phyloP scores from a whole-genome alignment of 2,888 invertebrate genomes.

The Rhingia rostrata region DNA sequence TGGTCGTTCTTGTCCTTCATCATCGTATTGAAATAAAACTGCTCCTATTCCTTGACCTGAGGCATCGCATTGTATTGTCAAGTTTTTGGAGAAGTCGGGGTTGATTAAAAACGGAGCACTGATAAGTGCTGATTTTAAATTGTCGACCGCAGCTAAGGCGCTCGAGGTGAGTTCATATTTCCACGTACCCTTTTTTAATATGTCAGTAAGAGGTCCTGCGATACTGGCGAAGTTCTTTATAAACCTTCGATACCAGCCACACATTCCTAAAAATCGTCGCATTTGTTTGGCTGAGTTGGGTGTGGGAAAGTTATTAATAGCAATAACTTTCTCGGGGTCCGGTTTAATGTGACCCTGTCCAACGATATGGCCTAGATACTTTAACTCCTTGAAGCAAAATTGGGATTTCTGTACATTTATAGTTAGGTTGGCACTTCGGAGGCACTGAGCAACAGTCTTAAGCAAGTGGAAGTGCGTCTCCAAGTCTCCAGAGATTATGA shows the following conservation, averaged over 20 bases:
- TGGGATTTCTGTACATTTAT: slow-evolving; percentile 31
- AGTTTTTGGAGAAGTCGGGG: slow-evolving; percentile 46
- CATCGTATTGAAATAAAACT: slow-evolving; percentile 48
- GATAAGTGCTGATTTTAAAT: slow-evolving; percentile 32
- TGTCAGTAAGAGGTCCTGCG: slow-evolving; percentile 43
- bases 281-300: slow-evolving; percentile 69
- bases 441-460: slow-evolving; percentile 31
- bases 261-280: slow-evolving; percentile 69
- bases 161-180: slow-evolving; percentile 17
- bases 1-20: slow-evolving; percentile 34
- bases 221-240: slow-evolving; percentile 56
- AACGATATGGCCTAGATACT: slow-evolving; percentile 50
- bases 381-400: slow-evolving; percentile 12
- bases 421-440: slow-evolving; percentile 48
- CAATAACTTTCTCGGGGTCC: slow-evolving; percentile 46
- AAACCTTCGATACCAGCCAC: slow-evolving; percentile 69
- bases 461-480: slow-evolving; percentile 37
- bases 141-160: slow-evolving; percentile 27
- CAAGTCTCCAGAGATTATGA: slow-evolving; percentile 60
- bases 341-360: slow-evolving; percentile 37
- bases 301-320: slow-evolving; percentile 39
- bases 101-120: slow-evolving; percentile 29
- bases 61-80: slow-evolving; percentile 61
- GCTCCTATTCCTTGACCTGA: slow-evolving; percentile 35
- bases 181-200: slow-evolving; percentile 16